Conservation (phyloP, 2,888 invertebrate genomes). For the Campaea margaritaria region DNA sequence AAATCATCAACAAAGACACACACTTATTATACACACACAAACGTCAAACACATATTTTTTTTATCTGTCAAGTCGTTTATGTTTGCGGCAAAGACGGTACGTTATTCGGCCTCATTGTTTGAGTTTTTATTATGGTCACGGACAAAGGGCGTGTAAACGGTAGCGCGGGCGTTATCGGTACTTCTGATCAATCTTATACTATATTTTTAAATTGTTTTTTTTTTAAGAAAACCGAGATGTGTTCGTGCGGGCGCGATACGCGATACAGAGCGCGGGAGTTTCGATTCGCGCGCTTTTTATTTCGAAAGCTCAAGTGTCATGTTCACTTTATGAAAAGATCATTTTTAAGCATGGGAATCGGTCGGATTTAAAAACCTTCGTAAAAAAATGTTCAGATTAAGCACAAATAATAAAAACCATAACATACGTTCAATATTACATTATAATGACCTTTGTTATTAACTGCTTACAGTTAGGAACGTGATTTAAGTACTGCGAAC, state of each 20-base stretch:
- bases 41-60: constrained; percentile 41
- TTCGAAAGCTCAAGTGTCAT: constrained; percentile 60
- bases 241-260: constrained; percentile 67
- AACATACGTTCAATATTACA: too few relatives aligned
- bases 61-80: constrained; percentile 72
- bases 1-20: too few relatives aligned
- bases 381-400: too few relatives aligned
- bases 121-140: constrained; percentile 77
- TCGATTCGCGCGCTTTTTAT: constrained; percentile 61
- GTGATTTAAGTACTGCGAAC: too few relatives aligned
- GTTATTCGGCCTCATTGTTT: constrained; percentile 75
- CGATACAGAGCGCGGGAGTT: constrained; percentile 63
- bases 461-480: too few relatives aligned
- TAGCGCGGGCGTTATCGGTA: constrained; percentile 75
- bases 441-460: too few relatives aligned
- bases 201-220: constrained; percentile 60
- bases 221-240: constrained; percentile 66
- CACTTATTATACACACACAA: too few relatives aligned
- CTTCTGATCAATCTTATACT: constrained; percentile 80
- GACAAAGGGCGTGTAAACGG: constrained; percentile 83
- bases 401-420: too few relatives aligned
- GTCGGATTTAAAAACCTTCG: neutral
- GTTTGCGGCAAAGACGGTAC: constrained; percentile 69
- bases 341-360: constrained; percentile 28
- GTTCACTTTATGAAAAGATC: constrained; percentile 52